These are phyloP conservation scores for Myiothlypis coronata DNA, from an alignment of 2,797 vertebrate genomes.

Conservation along the genomic window DNA sequence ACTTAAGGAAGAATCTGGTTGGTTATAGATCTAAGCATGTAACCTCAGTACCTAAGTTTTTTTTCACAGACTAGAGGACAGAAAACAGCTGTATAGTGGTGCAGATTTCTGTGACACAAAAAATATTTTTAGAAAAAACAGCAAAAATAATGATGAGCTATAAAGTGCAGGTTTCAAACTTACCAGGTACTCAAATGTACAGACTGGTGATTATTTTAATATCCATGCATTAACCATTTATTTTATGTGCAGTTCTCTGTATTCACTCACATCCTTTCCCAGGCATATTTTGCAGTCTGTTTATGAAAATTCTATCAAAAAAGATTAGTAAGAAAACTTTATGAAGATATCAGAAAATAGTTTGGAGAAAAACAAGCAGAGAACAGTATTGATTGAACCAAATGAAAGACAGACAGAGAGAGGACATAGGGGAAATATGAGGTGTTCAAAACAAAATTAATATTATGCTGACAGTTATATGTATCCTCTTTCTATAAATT, in stretches of 20 bases:
- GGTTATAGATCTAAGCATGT: not conserved
- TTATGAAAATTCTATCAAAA: not conserved
- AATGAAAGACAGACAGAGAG: not conserved
- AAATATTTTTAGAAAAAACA: not conserved
- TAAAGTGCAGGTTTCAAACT: not conserved
- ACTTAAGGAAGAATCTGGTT: not conserved
- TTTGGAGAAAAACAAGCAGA: not conserved
- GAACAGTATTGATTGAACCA: not conserved
- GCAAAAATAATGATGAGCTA: not conserved
- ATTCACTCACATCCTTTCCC: not conserved
- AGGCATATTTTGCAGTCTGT: not conserved
- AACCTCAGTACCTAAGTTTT: fast-evolving
- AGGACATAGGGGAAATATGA: not conserved
- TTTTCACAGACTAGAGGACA: not conserved
- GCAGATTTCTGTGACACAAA: not conserved
- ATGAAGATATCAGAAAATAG: not conserved
- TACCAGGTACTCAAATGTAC: not conserved
- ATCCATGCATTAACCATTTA: not conserved
- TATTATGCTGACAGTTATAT: not conserved
- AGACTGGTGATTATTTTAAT: not conserved
- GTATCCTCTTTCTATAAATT: not conserved
- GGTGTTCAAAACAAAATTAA: not conserved
- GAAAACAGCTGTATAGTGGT: fast-evolving
- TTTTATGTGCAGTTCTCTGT: not conserved
- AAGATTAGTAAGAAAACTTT: not conserved